Percentiles rank a stretch among this genome's conserved stretches.
Conservation (phyloP, 2,113 vertebrate species). For the Paradoxurus hermaphroditus region DNA sequence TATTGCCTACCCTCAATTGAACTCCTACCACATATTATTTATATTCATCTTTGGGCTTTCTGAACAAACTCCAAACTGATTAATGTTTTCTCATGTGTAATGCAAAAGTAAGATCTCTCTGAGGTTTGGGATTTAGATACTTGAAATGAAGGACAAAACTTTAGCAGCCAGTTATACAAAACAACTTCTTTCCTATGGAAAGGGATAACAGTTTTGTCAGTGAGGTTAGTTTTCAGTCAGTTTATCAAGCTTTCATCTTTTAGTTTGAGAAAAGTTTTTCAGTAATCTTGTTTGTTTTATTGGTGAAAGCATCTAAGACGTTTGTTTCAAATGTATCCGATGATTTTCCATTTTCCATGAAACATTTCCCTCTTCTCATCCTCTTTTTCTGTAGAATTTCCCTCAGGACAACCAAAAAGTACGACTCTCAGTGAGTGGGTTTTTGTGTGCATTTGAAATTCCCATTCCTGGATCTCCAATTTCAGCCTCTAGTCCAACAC, state of each 20-base stretch:
- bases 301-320: neutral
- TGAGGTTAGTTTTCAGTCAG: neutral
- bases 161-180: neutral
- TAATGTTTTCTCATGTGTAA: slow-evolving; percentile 19
- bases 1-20: neutral
- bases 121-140: slow-evolving; percentile 4
- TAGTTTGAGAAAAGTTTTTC: slow-evolving; percentile 33
- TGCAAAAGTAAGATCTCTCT: neutral
- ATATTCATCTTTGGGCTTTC: neutral
- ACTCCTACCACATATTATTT: neutral
- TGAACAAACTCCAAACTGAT: neutral
- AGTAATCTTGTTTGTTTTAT: neutral
- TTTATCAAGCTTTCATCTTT: slow-evolving; percentile 37
- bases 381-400: slow-evolving; percentile 88
- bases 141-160: neutral
- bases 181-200: neutral
- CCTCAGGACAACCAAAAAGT: slow-evolving; percentile 99
- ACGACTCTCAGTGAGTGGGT: slow-evolving; percentile 93
- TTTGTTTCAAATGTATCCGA: slow-evolving; percentile 5
- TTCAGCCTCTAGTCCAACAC: slow-evolving; percentile 89
- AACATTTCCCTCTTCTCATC: neutral
- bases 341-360: slow-evolving; percentile 33
- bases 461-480: slow-evolving; percentile 94
- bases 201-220: neutral
- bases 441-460: slow-evolving; percentile 96